Evolutionary conservation across 2,113 vertebrate species (phyloP), one percentile per base, ranked within the genome.

Genomic region (Mus musculus): DNA sequence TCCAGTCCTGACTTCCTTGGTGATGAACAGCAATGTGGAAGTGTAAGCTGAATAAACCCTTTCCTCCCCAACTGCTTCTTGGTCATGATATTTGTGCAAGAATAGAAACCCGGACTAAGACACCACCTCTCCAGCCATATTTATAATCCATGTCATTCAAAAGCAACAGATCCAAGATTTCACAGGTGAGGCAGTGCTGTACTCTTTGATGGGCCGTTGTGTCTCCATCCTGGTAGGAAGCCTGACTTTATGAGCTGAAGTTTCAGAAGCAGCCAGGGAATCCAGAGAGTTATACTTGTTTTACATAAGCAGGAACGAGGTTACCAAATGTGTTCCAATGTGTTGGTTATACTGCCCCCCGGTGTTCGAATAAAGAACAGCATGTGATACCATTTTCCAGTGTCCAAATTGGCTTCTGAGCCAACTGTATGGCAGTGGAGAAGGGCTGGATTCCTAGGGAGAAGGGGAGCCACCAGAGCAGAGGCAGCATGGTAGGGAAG

Each of bases 341-440:
- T 33, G 67, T 89, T 86, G 90, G 22, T 46, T 94, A 49, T 82
- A 88, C 63, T 72, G 96, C 96, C 95, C 96, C 65, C 97, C 96
- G 54, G 96, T 96, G 97, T 17, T 93, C 14, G 52, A 88, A 93
- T 77, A 7, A 72, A 95, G 93, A 96, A 96, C 69, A 91, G 63
- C 97, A 89, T 24, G 46, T 76, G n/a, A 56, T 28, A 11, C 30
- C 63, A 46, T 81, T 93, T 96, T 85, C 87, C 88, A 88, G 59
- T 2, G 2, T 67, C 84, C 22, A 73, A 33, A 49, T 11, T 67
- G 96, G 46, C 72, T 63, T 78, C 12, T 20, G 65, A 69, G 54
- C 75, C 26, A 88, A 9, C 49, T 33, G 17, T 54, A 88, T 80
- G 26, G 93, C 81, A 67, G 39, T 76, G 49, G 52, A 88, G 63